A percentile compares a stretch with the other conserved stretches of the same genome.
Evolutionary conservation across 2,888 invertebrate species (phyloP).

Genomic region (Cylloceria caligata): DNA sequence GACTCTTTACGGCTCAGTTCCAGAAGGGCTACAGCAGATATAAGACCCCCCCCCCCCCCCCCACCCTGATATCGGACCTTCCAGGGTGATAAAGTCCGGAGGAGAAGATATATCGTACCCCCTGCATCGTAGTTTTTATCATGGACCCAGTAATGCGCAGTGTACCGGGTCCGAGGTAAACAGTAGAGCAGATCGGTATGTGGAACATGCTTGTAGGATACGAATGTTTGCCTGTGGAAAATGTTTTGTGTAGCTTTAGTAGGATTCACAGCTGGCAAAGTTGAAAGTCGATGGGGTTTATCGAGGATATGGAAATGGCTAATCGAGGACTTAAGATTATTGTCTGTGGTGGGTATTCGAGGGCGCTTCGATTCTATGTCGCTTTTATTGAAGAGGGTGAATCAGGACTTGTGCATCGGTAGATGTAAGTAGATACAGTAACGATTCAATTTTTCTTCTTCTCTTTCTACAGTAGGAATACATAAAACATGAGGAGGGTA

Average conservation of each 20-base stretch:
- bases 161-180: conserved; percentile 12
- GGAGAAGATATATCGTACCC: neutral
- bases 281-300: conserved; percentile 39
- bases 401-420: neutral
- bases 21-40: conserved; percentile 44
- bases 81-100: neutral
- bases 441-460: too few species aligned
- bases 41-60: conserved; percentile 28
- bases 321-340: conserved; percentile 14
- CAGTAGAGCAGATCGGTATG: neutral
- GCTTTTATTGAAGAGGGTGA: neutral
- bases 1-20: conserved; percentile 61
- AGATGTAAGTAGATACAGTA: neutral
- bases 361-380: neutral
- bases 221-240: conserved; percentile 7
- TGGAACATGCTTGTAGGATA: conserved; percentile 3
- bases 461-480: too few species aligned
- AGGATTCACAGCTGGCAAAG: neutral
- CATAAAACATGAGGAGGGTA: too few species aligned
- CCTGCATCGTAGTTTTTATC: neutral
- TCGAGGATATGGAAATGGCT: conserved; percentile 13
- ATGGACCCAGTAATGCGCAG: neutral
- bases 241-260: neutral
- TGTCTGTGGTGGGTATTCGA: neutral
- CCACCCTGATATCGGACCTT: conserved; percentile 40